Base-by-base conservation (phyloP, 1,140 invertebrate genomes). In the Tetragonula clypearis region DNA sequence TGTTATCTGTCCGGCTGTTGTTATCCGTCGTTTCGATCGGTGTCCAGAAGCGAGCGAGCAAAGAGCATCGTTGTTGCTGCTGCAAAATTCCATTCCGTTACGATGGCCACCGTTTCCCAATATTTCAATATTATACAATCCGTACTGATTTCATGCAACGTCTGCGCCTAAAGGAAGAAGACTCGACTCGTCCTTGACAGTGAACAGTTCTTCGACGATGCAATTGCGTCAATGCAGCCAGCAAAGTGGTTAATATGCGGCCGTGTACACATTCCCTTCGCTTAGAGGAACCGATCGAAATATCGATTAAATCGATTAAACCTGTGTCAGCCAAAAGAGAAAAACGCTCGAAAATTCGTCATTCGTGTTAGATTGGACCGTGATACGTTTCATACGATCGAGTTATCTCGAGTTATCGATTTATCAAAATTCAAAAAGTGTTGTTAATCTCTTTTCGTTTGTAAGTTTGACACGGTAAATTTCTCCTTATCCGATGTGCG, bases 151-250 rank as follows among this genome's bases (percentile, higher is more conserved):
- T 76, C 35, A 77, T 68, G n/a, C 26, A n/a, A 49, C 35, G 65
- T 55, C 30, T n/a, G 26, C 23, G 30, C 53, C 53, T 55, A n/a
- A 72, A 72, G 66, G 30, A 84, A 79, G 56, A 58, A 84, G 49
- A 49, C 56, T 21, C 68, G 41, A 21, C 66, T 30, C 65, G 65
- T 72, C 82, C 82, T 84, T 84, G 82, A 71, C 76, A 79, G 41
- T 84, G 82, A 65, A 60, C 56, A 60, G 49, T 55, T 49, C 66
- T 71, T 71, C 1, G 66, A 35, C 75, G 56, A 23, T 72, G 76
- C 82, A 84, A 72, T 79, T 79, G 82, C 82, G 82, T 84, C 82
- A 72, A 79, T 84, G 76, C 82, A 41, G 56, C 58, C 41, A 23
- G 19, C 41, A 79, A 58, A 84, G 56, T 75, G 80, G 69, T 84